Evolutionary conservation across 2,888 invertebrate species (phyloP).

Genomic region (Cybosia mesomella): DNA sequence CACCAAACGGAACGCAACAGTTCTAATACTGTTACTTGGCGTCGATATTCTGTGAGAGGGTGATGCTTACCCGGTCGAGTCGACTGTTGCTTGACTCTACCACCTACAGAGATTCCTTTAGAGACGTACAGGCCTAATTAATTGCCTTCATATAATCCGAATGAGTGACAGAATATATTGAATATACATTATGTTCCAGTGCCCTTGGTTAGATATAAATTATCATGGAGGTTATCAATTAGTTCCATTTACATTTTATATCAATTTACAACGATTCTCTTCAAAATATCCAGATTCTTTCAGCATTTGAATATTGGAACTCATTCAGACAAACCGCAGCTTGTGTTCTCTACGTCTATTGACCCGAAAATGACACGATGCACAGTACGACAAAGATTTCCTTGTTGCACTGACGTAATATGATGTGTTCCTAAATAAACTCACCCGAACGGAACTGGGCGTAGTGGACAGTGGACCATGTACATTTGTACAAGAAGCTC

Average conservation of each 20-base stretch:
- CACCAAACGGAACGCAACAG: too few species aligned
- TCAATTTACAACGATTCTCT: not conserved
- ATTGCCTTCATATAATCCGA: not conserved
- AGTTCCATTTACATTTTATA: not conserved
- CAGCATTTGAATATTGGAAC: not conserved
- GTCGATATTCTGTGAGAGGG: too few species aligned
- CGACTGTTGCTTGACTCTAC: too few species aligned
- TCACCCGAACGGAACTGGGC: not conserved
- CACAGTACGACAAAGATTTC: not conserved
- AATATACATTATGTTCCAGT: not conserved
- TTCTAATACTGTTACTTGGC: too few species aligned
- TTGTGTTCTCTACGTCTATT: not conserved
- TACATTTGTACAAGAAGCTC: not conserved
- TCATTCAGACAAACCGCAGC: not conserved
- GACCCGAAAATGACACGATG: not conserved
- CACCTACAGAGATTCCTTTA: too few species aligned
- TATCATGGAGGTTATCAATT: conserved; percentile 1
- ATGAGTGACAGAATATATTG: not conserved
- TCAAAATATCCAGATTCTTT: not conserved
- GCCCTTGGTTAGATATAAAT: not conserved
- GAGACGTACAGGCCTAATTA: not conserved
- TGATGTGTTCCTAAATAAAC: not conserved
- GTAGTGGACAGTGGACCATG: not conserved
- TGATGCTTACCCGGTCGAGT: too few species aligned
- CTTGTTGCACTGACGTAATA: not conserved